phyloP scores from a whole-genome alignment of 2,113 vertebrate genomes.

The Clarias batrachus region DNA sequence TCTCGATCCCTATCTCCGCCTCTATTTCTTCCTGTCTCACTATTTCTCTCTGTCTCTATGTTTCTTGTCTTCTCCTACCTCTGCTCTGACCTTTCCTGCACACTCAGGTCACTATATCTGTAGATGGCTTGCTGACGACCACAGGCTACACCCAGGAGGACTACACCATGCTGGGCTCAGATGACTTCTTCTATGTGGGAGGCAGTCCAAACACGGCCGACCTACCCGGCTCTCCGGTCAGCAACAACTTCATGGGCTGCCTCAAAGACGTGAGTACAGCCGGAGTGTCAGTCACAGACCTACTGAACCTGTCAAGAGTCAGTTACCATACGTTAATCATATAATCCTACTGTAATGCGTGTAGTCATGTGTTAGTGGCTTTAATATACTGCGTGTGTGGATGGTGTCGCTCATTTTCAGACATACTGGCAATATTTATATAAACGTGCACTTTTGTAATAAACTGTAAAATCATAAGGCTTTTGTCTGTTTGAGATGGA shows the following conservation, averaged over 20 bases:
- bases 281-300: not conserved
- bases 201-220: slow-evolving; percentile 91
- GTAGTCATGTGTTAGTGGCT: not conserved
- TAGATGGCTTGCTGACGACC: slow-evolving; percentile 89
- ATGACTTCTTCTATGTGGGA: slow-evolving; percentile 93
- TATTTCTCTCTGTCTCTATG: not conserved
- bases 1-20: not conserved
- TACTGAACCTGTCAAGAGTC: too few species aligned
- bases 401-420: not conserved
- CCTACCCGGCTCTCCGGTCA: slow-evolving; percentile 88
- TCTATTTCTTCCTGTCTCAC: not conserved
- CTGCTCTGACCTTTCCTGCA: slow-evolving; percentile 15
- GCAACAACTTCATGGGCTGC: slow-evolving; percentile 97
- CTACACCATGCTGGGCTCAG: slow-evolving; percentile 93
- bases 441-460: too few species aligned
- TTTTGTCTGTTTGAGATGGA: too few species aligned
- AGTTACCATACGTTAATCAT: not conserved
- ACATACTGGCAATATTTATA: not conserved
- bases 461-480: too few species aligned
- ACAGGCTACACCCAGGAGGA: slow-evolving; percentile 89
- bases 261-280: slow-evolving; percentile 85
- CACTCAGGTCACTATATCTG: slow-evolving; percentile 84
- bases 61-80: not conserved
- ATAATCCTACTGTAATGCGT: not conserved
- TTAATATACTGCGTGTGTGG: not conserved